phyloP scores from a whole-genome alignment of 2,113 vertebrate species.

The Cnemophilus loriae region DNA sequence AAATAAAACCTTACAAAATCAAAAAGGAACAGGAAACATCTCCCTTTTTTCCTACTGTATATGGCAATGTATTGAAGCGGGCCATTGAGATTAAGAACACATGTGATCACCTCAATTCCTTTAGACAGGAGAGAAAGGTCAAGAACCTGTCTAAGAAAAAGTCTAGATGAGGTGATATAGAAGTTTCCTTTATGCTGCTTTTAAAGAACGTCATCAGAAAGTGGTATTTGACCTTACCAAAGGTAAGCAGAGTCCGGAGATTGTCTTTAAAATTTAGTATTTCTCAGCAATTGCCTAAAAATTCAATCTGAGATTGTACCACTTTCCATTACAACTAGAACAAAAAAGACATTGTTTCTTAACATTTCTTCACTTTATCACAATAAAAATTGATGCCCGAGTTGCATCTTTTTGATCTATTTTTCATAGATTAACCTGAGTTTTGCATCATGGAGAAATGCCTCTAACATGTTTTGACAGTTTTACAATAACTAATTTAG shows the following conservation, averaged over 20 bases:
- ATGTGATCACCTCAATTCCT: neutral
- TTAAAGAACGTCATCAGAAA: constrained; percentile 35
- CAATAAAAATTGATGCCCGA: neutral
- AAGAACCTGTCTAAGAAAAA: neutral
- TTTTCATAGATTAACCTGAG: neutral
- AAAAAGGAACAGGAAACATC: neutral
- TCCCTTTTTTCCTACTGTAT: neutral
- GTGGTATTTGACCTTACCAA: constrained; percentile 29
- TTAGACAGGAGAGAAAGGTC: constrained; percentile 4
- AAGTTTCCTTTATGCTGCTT: constrained; percentile 18
- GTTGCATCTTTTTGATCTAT: neutral
- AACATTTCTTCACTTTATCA: neutral
- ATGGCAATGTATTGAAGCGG: neutral
- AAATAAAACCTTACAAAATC: neutral
- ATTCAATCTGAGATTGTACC: neutral
- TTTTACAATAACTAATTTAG: neutral
- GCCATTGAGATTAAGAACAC: constrained; percentile 6
- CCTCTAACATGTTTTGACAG: neutral
- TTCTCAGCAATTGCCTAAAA: constrained; percentile 23
- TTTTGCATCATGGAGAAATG: neutral
- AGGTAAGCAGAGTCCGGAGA: constrained; percentile 3
- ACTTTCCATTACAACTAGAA: neutral
- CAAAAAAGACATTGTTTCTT: neutral
- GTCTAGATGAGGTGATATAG: neutral
- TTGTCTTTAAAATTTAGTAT: constrained; percentile 2